These are phyloP conservation scores for Apus apus DNA, from an alignment of 2,113 vertebrate species.

Conservation along the genomic window DNA sequence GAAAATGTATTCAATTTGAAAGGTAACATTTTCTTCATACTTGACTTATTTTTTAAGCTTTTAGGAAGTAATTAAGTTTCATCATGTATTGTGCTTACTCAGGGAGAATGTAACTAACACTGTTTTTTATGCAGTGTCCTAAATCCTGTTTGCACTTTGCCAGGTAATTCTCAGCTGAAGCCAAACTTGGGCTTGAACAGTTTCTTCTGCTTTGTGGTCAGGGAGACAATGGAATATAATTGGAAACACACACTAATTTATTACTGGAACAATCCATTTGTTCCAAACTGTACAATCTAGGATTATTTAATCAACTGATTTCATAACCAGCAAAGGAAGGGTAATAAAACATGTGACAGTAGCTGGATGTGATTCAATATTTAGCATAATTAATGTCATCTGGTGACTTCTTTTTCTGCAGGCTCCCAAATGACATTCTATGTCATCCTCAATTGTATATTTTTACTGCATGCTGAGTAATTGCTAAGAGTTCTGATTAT, in stretches of 20 bases:
- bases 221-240: slow-evolving; percentile 69
- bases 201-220: slow-evolving; percentile 76
- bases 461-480: slow-evolving; percentile 41
- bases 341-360: slow-evolving; percentile 21
- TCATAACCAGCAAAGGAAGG: slow-evolving; percentile 48
- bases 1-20: slow-evolving; percentile 59
- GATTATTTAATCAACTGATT: slow-evolving; percentile 75
- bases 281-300: slow-evolving; percentile 54
- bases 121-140: slow-evolving; percentile 58
- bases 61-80: slow-evolving; percentile 68
- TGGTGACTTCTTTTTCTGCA: slow-evolving; percentile 37
- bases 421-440: background rate
- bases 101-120: slow-evolving; percentile 62
- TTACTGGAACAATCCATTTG: slow-evolving; percentile 72
- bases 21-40: slow-evolving; percentile 58
- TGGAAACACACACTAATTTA: slow-evolving; percentile 70
- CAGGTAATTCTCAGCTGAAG: slow-evolving; percentile 77
- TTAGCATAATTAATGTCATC: slow-evolving; percentile 54
- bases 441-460: slow-evolving; percentile 11
- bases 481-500: slow-evolving; percentile 28
- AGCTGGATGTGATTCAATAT: slow-evolving; percentile 43
- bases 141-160: slow-evolving; percentile 75
- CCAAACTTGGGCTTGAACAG: slow-evolving; percentile 62
- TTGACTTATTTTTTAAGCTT: slow-evolving; percentile 45
- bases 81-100: slow-evolving; percentile 64